Conservation (phyloP, 1,140 invertebrate genomes). For the Bombus superbus region DNA sequence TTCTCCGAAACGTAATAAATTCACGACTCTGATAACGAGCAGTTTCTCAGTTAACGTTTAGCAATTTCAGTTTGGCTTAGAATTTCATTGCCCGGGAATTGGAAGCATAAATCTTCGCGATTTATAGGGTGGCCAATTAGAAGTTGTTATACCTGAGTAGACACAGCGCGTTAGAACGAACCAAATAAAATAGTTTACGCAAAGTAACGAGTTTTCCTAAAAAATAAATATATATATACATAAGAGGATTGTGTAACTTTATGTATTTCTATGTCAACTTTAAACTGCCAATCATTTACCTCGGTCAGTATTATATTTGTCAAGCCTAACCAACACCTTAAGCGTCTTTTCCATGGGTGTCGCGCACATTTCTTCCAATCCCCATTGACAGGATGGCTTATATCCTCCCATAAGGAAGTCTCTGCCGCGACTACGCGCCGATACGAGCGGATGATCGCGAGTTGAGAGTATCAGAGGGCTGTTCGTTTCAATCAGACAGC, state of each 20-base stretch:
- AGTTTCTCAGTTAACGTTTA: neutral
- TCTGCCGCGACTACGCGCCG: constrained; percentile 18
- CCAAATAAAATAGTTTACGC: too few relatives aligned
- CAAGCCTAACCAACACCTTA: neutral
- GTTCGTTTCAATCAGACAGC: constrained; percentile 67
- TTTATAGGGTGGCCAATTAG: neutral
- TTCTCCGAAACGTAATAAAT: neutral
- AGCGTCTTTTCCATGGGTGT: neutral
- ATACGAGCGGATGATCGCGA: constrained; percentile 46
- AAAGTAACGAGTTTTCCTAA: neutral
- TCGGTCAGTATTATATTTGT: neutral
- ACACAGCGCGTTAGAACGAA: neutral
- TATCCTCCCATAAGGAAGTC: constrained; percentile 60
- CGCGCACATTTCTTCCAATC: constrained; percentile 28
- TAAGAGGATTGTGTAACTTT: neutral
- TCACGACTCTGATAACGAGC: neutral
- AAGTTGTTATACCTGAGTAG: neutral
- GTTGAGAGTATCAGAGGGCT: neutral
- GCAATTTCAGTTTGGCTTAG: neutral
- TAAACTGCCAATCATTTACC: neutral
- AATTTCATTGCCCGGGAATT: neutral
- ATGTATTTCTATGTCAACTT: neutral
- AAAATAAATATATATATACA: too few relatives aligned
- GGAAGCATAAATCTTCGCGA: neutral
- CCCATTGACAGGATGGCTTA: constrained; percentile 39